Base-by-base conservation (phyloP, 2,113 vertebrate genomes). In the Suncus etruscus region DNA sequence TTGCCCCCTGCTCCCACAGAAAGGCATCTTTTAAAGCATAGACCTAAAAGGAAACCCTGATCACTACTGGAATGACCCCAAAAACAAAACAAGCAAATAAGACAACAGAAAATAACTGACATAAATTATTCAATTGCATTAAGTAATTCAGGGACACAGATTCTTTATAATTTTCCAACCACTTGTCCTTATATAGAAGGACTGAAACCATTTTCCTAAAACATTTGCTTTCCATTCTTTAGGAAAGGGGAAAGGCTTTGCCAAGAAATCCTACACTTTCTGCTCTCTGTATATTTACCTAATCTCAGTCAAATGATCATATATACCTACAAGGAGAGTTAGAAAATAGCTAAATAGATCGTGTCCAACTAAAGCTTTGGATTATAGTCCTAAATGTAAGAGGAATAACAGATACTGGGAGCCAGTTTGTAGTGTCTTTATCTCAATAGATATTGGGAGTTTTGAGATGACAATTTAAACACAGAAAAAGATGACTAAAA, bases 401-500 rank as follows among this genome's bases (percentile, higher is more conserved):
- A 92, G 16, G 29, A 47, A 48, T 76, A 77, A 61, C 20, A 85
- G 69, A 63, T 65, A 82, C 11, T 72, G 32, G 29, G 77, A 76
- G 22, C 11, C 29, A 65, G 50, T 61, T 61, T 20, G 70, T 66
- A 80, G 25, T 63, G 12, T 61, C 50, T 86, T 8, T 84, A 1
- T n/a, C 73, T 83, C 45, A 73, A 32, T 31, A 81, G 14, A 4
- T 80, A 68, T 39, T 8, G 4, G 75, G 11, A 12, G 25, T 84
- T 88, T 91, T 8, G 29, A 72, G 20, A 90, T 77, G 12, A 79
- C 31, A 89, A 29, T 22, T 61, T 73, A 85, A 87, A 61, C 74
- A 58, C 18, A 58, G 47, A 70, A 76, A 90, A 77, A 65, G 16
- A 31, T 15, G n/a, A 72, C 74, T 27, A 14, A 11, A 39, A 9